Evolutionary conservation across 2,888 invertebrate genomes (phyloP), one percentile per base, ranked within the genome.

Genomic region (Rhimphoctona megacephalus): DNA sequence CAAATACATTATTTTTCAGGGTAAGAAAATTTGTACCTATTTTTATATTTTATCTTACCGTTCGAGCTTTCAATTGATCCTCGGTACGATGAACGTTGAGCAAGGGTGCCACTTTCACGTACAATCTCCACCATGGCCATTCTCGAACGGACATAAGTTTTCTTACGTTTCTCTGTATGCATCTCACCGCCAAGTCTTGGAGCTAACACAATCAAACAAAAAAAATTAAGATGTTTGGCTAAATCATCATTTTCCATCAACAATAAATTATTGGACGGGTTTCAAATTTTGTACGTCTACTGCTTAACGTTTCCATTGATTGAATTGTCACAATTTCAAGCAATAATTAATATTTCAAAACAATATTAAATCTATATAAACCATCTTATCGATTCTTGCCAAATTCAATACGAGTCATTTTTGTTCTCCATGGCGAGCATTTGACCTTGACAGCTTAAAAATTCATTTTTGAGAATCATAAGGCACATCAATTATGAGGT

Each of bases 61-160:
- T 97, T 93, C 97, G 98, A 85, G 97, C 96, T 88, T 97, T 97
- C 85, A 99, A 96, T 93, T 98, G 97, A 94, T 99, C 98, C 94
- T 99, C 99, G 33, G 98, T 98, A 87, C 98, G 96, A 94, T 99
- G 98, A 11, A 99, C 99, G 92, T 98, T 98, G 85, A 99, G 96
- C 89, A 99, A 95, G 36, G 99, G 99, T 78, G 98, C 97, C 73
- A 99, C 98, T 90, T 98, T 97, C 85, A 98, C 97, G 94, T 99
- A 96, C 88, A 99, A 96, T 88, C 98, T 95, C 99, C 99, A 99
- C 99, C 99, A 99, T 14, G 98, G 97, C 99, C 99, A 99, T 94
- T 98, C 98, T 64, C 98, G 96, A 22, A 99, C 98, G 85, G 97
- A 96, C 94, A 98, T 96, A 95, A 98, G 97, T 92, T 98, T 98